These are phyloP conservation scores for Lophius piscatorius DNA, from an alignment of 2,113 vertebrate species.

Conservation along the genomic window DNA sequence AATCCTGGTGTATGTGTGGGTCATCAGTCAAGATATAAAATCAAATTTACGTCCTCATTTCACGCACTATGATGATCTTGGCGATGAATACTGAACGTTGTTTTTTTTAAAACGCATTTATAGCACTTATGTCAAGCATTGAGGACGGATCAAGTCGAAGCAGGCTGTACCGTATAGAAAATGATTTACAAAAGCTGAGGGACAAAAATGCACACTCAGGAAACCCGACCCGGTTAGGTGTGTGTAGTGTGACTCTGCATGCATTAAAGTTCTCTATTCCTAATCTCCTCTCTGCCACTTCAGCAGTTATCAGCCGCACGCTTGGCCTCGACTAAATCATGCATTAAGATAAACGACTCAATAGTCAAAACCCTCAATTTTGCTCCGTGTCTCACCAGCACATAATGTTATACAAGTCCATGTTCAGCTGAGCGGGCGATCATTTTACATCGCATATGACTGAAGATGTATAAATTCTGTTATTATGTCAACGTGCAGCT, in stretches of 20 bases:
- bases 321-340: constrained; percentile 20
- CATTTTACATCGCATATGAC: too few relatives aligned
- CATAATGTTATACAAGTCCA: too few relatives aligned
- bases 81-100: constrained; percentile 19
- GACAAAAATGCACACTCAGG: neutral
- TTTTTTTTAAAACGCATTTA: too few relatives aligned
- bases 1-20: constrained; percentile 30
- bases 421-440: too few relatives aligned
- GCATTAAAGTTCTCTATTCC: constrained; percentile 4
- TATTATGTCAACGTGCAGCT: too few relatives aligned
- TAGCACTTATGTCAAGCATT: too few relatives aligned
- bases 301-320: constrained; percentile 24
- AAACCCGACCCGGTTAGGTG: constrained; percentile 8
- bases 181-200: constrained; percentile 15
- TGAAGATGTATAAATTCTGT: too few relatives aligned
- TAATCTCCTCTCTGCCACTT: constrained; percentile 44
- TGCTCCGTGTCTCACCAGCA: too few relatives aligned
- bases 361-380: constrained; percentile 9
- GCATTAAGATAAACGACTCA: constrained; percentile 12
- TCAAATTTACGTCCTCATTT: constrained; percentile 11
- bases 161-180: constrained; percentile 21
- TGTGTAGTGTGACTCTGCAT: constrained; percentile 18
- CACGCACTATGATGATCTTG: constrained; percentile 3
- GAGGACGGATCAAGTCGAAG: too few relatives aligned
- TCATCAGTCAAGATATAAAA: constrained; percentile 38